Evolutionary conservation across 1,140 invertebrate species (phyloP).

Genomic region (Pararge aegeria): DNA sequence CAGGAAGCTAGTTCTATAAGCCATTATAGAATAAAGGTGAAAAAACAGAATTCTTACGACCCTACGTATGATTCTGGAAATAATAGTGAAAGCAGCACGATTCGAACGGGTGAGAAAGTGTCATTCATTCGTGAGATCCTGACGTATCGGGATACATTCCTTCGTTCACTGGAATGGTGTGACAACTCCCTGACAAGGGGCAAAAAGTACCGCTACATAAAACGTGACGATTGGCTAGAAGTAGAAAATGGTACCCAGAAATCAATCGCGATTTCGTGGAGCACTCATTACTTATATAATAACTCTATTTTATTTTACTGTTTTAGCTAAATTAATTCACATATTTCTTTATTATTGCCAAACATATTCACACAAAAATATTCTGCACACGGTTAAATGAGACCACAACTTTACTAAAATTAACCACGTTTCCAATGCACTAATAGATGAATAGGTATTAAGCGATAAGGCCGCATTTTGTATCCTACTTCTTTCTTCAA

Average conservation of each 20-base stretch:
- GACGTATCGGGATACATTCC: conserved; percentile 56
- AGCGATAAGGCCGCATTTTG: no score
- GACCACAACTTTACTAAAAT: background rate
- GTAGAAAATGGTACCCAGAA: conserved; percentile 53
- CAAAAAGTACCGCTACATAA: conserved; percentile 60
- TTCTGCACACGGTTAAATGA: background rate
- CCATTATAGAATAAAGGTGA: conserved; percentile 31
- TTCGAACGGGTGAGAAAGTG: conserved; percentile 67
- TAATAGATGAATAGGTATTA: no score
- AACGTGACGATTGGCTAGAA: conserved; percentile 65
- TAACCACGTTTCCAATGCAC: background rate
- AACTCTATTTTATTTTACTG: background rate
- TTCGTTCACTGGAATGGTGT: conserved; percentile 70
- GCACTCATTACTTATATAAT: conserved; percentile 24
- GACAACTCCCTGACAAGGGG: conserved; percentile 68
- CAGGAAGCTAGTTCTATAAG: conserved; percentile 39
- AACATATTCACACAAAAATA: background rate
- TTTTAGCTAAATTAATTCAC: background rate
- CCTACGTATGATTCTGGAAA: conserved; percentile 35
- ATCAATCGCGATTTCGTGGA: conserved; percentile 31
- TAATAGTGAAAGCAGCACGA: conserved; percentile 44
- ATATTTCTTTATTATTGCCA: background rate
- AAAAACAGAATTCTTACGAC: conserved; percentile 19
- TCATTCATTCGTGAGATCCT: conserved; percentile 65
- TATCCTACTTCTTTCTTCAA: no score